Conservation (phyloP, 30 jellyfish, hydroid and myxozoan species). For the Turritopsis dohrnii region DNA sequence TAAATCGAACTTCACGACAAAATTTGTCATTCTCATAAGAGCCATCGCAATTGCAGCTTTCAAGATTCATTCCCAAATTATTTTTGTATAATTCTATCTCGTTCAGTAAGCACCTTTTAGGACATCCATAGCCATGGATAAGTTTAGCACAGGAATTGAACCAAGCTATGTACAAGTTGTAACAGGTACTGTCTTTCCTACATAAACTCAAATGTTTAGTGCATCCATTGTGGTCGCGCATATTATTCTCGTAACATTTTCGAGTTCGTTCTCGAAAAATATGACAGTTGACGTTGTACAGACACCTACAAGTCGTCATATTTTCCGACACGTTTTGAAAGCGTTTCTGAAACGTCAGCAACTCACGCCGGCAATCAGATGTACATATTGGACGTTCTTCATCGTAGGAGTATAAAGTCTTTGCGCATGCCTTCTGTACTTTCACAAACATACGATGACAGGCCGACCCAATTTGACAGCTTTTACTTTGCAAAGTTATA, state of each 20-base stretch:
- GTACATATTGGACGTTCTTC: neutral
- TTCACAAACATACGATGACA: neutral
- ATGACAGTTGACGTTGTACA: neutral
- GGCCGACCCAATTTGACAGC: neutral
- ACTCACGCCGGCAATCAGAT: neutral
- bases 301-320: neutral
- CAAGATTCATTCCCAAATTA: neutral
- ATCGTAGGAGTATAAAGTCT: neutral
- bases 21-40: neutral
- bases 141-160: neutral
- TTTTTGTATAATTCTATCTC: neutral
- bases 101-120: neutral
- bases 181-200: neutral
- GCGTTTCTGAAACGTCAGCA: neutral
- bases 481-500: neutral
- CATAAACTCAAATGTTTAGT: neutral
- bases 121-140: neutral
- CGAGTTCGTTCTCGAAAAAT: neutral
- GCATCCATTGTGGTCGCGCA: neutral
- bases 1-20: constrained; percentile 9
- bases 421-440: neutral
- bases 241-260: neutral
- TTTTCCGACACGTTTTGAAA: neutral
- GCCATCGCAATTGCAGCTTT: neutral
- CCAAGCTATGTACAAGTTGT: neutral